Evolutionary conservation across 2,113 vertebrate species (phyloP), one percentile per base, ranked within the genome.

Genomic region (Serilophus lunatus): DNA sequence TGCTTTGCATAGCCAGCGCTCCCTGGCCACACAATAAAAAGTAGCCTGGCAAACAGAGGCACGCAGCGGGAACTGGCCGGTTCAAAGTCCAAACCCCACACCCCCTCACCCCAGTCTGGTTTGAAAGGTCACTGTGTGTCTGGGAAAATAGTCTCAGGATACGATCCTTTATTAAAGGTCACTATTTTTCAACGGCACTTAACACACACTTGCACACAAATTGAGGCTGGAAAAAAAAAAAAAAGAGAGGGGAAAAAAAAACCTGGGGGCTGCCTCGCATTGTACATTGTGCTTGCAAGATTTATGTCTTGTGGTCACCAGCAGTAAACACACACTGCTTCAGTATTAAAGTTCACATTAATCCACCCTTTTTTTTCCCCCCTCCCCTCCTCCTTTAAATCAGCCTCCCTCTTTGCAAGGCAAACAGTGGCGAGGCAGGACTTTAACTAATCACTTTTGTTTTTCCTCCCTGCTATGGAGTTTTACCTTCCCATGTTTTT

Each of bases 111-210:
- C 99, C 98, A 97, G 98, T 99, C 99, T 99, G 98, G 98, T 98
- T 98, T 98, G 98, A 99, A 99, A 99, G 99, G 99, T 99, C 99
- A 99, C 97, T 96, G 96, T 97, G 98, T 99, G 99, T 99, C 99
- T 99, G 99, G 99, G 98, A 99, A 99, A 98, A 98, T 98, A 98
- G 98, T 98, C 97, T 94, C 98, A 98, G 98, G 98, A 98, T 99
- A 98, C 98, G 98, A 98, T 98, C 98, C 97, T 98, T 99, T 99
- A 99, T 99, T 98, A 99, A 99, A 99, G 98, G 99, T 99, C 98
- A 98, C 98, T 98, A 98, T 98, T 98, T 99, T 99, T 99, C 98
- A 99, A 98, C 97, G 97, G 98, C 96, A 99, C 98, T 98, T 98
- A 98, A 98, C 98, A 98, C 97, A 98, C 97, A 97, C 97, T 98